These are phyloP conservation scores for Calameuta idolon DNA, from an alignment of 2,888 invertebrate genomes.

Conservation along the genomic window DNA sequence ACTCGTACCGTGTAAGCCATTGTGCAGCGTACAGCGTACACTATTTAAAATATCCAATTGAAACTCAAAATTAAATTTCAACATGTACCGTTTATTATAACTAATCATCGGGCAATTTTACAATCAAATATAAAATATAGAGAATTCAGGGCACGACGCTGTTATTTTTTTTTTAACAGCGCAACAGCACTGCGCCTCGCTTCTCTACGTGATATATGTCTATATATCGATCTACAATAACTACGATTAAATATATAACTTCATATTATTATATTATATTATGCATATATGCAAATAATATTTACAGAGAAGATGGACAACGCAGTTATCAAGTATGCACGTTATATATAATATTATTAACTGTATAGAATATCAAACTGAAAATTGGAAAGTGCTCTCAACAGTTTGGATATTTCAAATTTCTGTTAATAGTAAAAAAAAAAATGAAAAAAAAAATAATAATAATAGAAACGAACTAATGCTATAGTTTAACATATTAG, in stretches of 20 bases:
- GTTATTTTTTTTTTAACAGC: conserved; percentile 25
- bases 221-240: conserved; percentile 41
- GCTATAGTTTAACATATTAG: conserved; percentile 43
- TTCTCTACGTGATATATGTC: conserved; percentile 32
- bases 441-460: background rate
- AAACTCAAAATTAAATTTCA: conserved; percentile 43
- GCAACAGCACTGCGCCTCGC: conserved; percentile 34
- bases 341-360: conserved; percentile 15
- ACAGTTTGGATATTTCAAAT: conserved; percentile 25
- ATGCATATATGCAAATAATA: conserved; percentile 51
- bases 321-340: conserved; percentile 31
- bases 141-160: conserved; percentile 39
- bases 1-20: background rate
- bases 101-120: conserved; percentile 48
- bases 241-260: conserved; percentile 49
- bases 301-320: conserved; percentile 38
- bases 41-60: conserved; percentile 29
- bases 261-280: conserved; percentile 43
- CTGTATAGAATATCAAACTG: conserved; percentile 17
- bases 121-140: conserved; percentile 56
- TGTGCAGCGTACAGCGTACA: conserved; percentile 28
- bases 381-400: conserved; percentile 22
- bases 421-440: conserved; percentile 34
- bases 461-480: conserved; percentile 32
- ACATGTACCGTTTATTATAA: conserved; percentile 51